Conservation (phyloP, 1,140 invertebrate species). For the Babylonia areolata region DNA sequence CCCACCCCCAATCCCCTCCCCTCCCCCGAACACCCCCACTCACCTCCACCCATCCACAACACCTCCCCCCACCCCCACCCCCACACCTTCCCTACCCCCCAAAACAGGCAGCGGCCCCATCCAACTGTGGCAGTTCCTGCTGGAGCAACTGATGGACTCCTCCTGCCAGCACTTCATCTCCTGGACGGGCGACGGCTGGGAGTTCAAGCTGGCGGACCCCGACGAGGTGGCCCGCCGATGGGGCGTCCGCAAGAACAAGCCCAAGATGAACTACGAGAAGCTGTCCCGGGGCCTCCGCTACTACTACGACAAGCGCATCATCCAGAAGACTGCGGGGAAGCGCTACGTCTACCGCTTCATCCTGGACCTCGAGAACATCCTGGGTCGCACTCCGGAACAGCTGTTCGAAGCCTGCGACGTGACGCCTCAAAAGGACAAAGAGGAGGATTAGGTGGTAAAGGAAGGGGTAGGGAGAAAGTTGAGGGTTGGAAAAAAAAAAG, state of each 20-base stretch:
- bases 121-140: slow-evolving; percentile 95
- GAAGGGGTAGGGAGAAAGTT: too few species aligned
- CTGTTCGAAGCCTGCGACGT: slow-evolving; percentile 73
- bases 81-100: too few species aligned
- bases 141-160: slow-evolving; percentile 97
- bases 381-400: slow-evolving; percentile 74
- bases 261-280: slow-evolving; percentile 99
- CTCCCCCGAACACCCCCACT: too few species aligned
- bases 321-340: slow-evolving; percentile 93
- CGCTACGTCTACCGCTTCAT: slow-evolving; percentile 99
- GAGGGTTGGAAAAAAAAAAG: too few species aligned
- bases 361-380: slow-evolving; percentile 89
- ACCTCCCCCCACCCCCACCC: too few species aligned
- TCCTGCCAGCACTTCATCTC: slow-evolving; percentile 96
- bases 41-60: too few species aligned
- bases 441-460: slow-evolving; percentile 65
- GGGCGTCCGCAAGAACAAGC: slow-evolving; percentile 98
- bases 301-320: slow-evolving; percentile 99
- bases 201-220: slow-evolving; percentile 98
- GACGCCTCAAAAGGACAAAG: slow-evolving; percentile 74
- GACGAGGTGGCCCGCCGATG: slow-evolving; percentile 97
- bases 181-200: slow-evolving; percentile 99
- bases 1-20: too few species aligned
- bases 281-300: slow-evolving; percentile 95
- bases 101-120: slow-evolving; percentile 74